Base-by-base conservation (phyloP, 2,113 vertebrate genomes). In the Neogobius melanostomus region DNA sequence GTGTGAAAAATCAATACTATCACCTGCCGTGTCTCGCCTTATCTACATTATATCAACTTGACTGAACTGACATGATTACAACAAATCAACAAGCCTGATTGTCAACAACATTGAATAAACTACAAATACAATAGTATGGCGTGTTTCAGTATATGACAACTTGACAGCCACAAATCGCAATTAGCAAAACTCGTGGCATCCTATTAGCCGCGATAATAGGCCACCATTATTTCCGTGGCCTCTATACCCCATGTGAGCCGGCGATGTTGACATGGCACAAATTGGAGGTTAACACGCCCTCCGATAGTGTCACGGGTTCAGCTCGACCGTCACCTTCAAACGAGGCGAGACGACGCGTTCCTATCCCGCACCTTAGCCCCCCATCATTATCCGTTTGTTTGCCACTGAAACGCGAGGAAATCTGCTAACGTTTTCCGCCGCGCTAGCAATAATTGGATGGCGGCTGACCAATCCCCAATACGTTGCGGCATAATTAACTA, bases 401-500 rank as follows among this genome's bases (percentile, higher is more conserved):
- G 48, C 36, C 1, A 42, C 28, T 56, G 21, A 47, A 63, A 68
- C 10, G 66, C 12, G 9, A 6, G 57, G 47, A 65, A 61, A 64
- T 56, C 46, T n/a, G 42, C 45, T 15, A 56, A 16, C 47, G 43
- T 59, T 70, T 70, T 74, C 54, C 44, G 61, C 54, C 45, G n/a
- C 50, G 49, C 45, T 43, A 15, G 45, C 11, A 64, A 66, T 79
- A 71, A 68, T 52, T 66, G 57, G 50, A 75, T 75, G 59, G 36
- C 45, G 43, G 45, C 49, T 67, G 67, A 75, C 72, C 72, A 79
- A 67, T 63, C 77, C 53, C 64, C 71, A 63, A 62, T 75, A 67
- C 72, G 59, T 67, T 67, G 72, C 71, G 67, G 67, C 48, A 48
- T 67, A 75, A 75, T 67, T 57, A 79, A 68, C 51, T 72, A 63